These are phyloP conservation scores for Helogale parvula DNA, from an alignment of 2,113 vertebrate species.

Conservation along the genomic window DNA sequence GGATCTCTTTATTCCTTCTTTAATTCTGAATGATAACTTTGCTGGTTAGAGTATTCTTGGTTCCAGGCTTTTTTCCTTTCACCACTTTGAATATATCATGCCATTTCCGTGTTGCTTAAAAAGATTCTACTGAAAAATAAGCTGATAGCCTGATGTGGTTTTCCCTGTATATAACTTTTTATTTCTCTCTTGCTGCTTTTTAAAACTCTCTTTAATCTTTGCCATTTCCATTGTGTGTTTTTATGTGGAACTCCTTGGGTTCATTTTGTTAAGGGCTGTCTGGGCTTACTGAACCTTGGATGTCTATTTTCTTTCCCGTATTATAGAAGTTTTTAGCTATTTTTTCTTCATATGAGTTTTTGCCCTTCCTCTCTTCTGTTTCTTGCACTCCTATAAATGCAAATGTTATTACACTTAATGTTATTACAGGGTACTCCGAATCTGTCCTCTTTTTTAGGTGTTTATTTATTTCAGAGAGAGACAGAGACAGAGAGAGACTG, in stretches of 20 bases:
- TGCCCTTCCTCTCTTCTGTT: not conserved
- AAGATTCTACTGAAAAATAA: too few relatives aligned
- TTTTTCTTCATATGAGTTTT: not conserved
- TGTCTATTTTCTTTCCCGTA: not conserved
- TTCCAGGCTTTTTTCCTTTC: too few relatives aligned
- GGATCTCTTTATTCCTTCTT: too few relatives aligned
- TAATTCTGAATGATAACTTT: too few relatives aligned
- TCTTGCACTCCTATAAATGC: not conserved
- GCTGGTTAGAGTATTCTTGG: too few relatives aligned
- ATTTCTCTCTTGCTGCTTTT: not conserved
- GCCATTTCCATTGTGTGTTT: not conserved
- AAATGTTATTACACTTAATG: not conserved
- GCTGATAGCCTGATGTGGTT: too few relatives aligned
- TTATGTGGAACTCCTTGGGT: not conserved
- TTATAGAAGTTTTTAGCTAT: not conserved
- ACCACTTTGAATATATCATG: too few relatives aligned
- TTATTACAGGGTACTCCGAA: not conserved
- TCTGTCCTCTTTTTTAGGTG: not conserved
- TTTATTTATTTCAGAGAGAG: too few relatives aligned
- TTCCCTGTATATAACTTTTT: not conserved
- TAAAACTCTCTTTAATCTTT: not conserved
- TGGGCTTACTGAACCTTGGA: not conserved
- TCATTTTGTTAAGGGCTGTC: not conserved
- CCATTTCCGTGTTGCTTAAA: too few relatives aligned
- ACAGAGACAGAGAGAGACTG: too few relatives aligned